phyloP scores from a whole-genome alignment of 2,888 invertebrate genomes.

The Anagyrus pseudococci region DNA sequence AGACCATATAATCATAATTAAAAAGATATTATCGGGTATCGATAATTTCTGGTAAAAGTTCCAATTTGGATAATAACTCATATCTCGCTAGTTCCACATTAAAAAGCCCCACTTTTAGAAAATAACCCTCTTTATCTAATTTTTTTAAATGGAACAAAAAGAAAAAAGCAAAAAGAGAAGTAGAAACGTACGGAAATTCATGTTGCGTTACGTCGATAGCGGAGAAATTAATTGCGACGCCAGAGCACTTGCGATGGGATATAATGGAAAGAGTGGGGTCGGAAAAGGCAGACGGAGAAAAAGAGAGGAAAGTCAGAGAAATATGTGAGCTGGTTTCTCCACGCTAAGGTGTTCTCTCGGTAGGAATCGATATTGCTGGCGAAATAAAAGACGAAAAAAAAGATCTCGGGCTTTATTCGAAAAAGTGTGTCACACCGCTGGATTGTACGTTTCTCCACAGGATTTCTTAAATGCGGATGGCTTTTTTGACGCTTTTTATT shows the following conservation, averaged over 20 bases:
- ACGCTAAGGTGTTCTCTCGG: constrained; percentile 6
- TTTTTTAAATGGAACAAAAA: not conserved
- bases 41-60: not conserved
- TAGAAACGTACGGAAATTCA: no score
- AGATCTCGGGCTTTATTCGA: constrained; percentile 12
- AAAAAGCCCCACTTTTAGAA: not conserved
- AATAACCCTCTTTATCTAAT: not conserved
- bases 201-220: no score
- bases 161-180: not conserved
- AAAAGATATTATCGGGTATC: not conserved
- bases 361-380: constrained; percentile 24
- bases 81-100: not conserved
- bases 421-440: constrained; percentile 26
- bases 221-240: constrained; percentile 10
- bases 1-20: not conserved
- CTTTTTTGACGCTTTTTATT: not conserved
- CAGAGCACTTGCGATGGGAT: not conserved
- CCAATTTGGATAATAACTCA: not conserved
- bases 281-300: no score
- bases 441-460: not conserved
- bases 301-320: not conserved
- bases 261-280: not conserved
- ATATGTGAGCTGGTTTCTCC: no score
- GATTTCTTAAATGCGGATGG: not conserved
- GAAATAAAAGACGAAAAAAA: no score